Evolutionary conservation across 1,140 invertebrate genomes (phyloP).

Genomic region (Lutraria rhynchaena): DNA sequence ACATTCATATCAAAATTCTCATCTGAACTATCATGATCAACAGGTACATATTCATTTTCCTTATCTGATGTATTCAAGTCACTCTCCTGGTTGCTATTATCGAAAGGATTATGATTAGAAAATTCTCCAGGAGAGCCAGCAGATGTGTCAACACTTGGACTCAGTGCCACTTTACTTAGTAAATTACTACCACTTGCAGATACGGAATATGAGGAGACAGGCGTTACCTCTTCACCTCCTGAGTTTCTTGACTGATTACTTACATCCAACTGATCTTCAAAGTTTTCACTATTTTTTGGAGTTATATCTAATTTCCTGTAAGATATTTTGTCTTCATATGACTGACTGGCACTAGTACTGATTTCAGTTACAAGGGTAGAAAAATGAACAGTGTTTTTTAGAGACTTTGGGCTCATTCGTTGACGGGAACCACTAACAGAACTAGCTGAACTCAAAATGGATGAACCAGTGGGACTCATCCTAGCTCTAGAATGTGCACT

Average conservation of each 20-base stretch:
- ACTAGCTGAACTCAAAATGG: constrained; percentile 61
- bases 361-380: constrained; percentile 71
- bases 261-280: constrained; percentile 31
- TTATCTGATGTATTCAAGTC: constrained; percentile 75
- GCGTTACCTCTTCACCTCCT: constrained; percentile 37
- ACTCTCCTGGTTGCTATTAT: constrained; percentile 58
- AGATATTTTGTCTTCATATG: constrained; percentile 70
- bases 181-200: constrained; percentile 54
- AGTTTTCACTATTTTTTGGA: constrained; percentile 63
- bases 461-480: constrained; percentile 55
- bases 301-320: constrained; percentile 68
- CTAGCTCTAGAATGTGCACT: constrained; percentile 57
- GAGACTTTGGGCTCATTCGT: constrained; percentile 75
- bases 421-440: constrained; percentile 59
- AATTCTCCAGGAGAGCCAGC: constrained; percentile 62
- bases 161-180: constrained; percentile 71
- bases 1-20: constrained; percentile 22
- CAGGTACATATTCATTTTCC: constrained; percentile 71
- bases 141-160: constrained; percentile 66
- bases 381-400: constrained; percentile 78
- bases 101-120: constrained; percentile 65
- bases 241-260: constrained; percentile 48
- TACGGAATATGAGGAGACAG: constrained; percentile 21
- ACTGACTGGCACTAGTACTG: constrained; percentile 72
- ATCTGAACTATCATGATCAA: constrained; percentile 44